Conservation (phyloP, 2,888 invertebrate species). For the Cynaeus angustus region DNA sequence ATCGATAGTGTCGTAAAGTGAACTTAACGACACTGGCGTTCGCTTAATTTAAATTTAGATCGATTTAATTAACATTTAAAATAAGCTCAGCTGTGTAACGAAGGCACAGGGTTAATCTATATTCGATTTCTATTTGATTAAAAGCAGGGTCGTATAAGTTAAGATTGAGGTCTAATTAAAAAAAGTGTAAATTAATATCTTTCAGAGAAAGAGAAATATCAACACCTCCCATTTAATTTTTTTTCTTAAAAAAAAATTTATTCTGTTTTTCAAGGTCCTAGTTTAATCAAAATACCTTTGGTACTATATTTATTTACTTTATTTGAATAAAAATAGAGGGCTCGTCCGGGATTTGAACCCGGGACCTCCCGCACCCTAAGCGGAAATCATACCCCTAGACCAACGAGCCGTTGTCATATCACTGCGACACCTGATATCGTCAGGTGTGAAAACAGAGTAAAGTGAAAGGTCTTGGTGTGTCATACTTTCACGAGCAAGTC, state of each 20-base stretch:
- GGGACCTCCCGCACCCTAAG: constrained; percentile 79
- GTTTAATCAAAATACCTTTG: too few relatives aligned
- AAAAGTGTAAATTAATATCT: too few relatives aligned
- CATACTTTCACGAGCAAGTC: too few relatives aligned
- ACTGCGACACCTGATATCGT: constrained; percentile 1
- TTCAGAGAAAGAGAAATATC: too few relatives aligned
- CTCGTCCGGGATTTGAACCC: constrained; percentile 77
- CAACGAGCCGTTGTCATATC: constrained; percentile 74
- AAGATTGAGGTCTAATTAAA: not conserved
- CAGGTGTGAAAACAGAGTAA: not conserved
- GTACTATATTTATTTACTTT: too few relatives aligned
- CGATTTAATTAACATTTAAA: constrained; percentile 30
- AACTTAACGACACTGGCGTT: not conserved
- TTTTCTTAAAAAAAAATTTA: too few relatives aligned
- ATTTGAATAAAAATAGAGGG: constrained; percentile 62
- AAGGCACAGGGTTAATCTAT: not conserved
- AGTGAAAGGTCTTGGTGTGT: constrained; percentile 6
- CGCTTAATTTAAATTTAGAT: constrained; percentile 19
- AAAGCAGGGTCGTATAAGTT: not conserved
- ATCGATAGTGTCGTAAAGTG: not conserved
- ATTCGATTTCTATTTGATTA: constrained; percentile 7
- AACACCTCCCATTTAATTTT: too few relatives aligned
- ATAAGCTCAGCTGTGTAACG: constrained; percentile 1
- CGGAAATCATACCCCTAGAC: constrained; percentile 82
- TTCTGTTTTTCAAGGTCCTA: too few relatives aligned